phyloP scores from a whole-genome alignment of 2,797 vertebrate species.

The Bradypus variegatus region DNA sequence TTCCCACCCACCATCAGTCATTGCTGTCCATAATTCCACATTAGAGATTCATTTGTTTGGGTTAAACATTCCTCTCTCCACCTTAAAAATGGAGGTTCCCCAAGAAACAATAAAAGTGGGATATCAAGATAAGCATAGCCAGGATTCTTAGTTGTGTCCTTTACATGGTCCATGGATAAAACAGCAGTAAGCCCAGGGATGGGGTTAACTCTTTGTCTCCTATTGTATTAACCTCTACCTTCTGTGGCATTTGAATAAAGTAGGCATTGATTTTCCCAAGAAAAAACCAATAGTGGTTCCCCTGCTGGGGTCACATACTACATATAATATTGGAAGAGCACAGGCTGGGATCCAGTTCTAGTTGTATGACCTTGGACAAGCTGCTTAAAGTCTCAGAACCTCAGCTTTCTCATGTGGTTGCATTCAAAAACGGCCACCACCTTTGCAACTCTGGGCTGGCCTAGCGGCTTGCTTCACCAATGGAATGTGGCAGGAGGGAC shows the following conservation, averaged over 20 bases:
- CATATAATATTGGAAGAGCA: fast-evolving
- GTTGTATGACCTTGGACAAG: neutral
- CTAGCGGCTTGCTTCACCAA: neutral
- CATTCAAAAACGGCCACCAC: neutral
- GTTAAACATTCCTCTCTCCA: neutral
- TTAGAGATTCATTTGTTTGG: neutral
- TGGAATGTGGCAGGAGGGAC: neutral
- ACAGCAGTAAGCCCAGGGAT: too few relatives aligned
- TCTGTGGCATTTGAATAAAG: too few relatives aligned
- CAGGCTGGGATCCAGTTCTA: neutral
- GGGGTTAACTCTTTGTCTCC: too few relatives aligned
- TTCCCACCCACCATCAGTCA: neutral
- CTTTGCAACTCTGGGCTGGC: neutral
- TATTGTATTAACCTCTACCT: too few relatives aligned
- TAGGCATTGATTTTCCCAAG: too few relatives aligned
- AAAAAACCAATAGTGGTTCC: neutral
- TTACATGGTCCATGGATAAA: too few relatives aligned
- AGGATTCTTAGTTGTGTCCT: neutral
- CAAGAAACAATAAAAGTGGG: neutral
- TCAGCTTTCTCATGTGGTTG: neutral
- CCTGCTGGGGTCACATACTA: fast-evolving
- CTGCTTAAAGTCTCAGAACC: neutral
- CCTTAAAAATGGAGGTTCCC: neutral
- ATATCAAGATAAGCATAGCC: neutral
- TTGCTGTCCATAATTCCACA: neutral